phyloP scores from a whole-genome alignment of 2,888 invertebrate genomes.

The Lapara coniferarum region DNA sequence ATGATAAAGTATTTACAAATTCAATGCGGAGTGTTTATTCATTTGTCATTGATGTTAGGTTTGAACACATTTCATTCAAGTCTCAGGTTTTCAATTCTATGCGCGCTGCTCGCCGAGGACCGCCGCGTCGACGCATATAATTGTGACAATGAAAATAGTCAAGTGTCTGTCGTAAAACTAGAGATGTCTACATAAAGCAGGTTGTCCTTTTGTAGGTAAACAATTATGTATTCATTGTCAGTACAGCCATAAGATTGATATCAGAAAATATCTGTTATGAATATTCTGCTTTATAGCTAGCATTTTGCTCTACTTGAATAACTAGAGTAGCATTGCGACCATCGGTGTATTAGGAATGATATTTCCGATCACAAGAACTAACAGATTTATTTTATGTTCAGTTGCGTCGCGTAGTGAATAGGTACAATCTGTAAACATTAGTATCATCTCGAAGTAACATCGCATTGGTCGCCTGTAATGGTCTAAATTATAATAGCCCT shows the following conservation, averaged over 20 bases:
- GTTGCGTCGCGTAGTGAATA: not conserved
- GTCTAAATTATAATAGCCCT: slow-evolving; percentile 8
- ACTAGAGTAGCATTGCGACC: not conserved
- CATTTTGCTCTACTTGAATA: slow-evolving; percentile 11
- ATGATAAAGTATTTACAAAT: slow-evolving; percentile 41
- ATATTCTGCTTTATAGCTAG: slow-evolving; percentile 9
- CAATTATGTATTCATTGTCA: slow-evolving; percentile 70
- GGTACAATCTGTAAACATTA: slow-evolving; percentile 13
- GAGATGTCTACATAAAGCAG: slow-evolving; percentile 65
- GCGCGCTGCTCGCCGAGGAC: slow-evolving; percentile 46
- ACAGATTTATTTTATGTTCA: slow-evolving; percentile 10
- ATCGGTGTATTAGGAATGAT: slow-evolving; percentile 3
- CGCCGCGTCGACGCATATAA: slow-evolving; percentile 57
- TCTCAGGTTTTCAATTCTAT: slow-evolving; percentile 48
- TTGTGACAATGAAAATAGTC: slow-evolving; percentile 74
- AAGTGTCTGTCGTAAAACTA: slow-evolving; percentile 77
- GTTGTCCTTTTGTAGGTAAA: slow-evolving; percentile 70
- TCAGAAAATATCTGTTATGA: slow-evolving; percentile 36
- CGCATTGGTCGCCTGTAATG: slow-evolving; percentile 16
- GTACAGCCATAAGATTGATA: slow-evolving; percentile 41
- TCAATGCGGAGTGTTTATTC: slow-evolving; percentile 45
- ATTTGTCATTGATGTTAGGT: slow-evolving; percentile 43
- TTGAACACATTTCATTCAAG: slow-evolving; percentile 57
- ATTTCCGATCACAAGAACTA: not conserved
- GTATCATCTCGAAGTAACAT: slow-evolving; percentile 5